Evolutionary conservation across 1,140 invertebrate species (phyloP).

Genomic region (Ceratina japonica): DNA sequence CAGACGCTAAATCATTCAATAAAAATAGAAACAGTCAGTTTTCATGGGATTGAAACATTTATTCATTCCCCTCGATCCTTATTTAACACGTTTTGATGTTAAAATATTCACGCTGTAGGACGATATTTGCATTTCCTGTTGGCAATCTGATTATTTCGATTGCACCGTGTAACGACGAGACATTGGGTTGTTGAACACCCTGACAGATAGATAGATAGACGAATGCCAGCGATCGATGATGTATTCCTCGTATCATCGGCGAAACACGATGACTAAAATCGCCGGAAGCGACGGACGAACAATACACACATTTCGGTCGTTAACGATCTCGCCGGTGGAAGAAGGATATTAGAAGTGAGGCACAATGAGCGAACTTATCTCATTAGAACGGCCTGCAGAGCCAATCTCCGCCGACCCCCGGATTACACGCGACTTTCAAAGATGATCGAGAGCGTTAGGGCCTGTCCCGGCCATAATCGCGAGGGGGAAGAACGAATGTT

Average conservation of each 20-base stretch:
- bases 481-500: conserved; percentile 1
- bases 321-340: conserved; percentile 49
- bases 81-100: too few species aligned
- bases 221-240: conserved; percentile 44
- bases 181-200: background rate
- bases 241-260: conserved; percentile 29
- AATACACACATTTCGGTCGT: conserved; percentile 61
- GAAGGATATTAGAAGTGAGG: conserved; percentile 71
- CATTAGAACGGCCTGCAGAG: conserved; percentile 71
- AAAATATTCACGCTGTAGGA: too few species aligned
- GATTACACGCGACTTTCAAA: conserved; percentile 63
- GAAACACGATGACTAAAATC: conserved; percentile 57
- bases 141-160: too few species aligned
- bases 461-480: conserved; percentile 54
- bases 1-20: too few species aligned
- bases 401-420: conserved; percentile 64
- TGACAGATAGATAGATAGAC: background rate
- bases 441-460: conserved; percentile 62
- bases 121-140: too few species aligned
- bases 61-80: too few species aligned
- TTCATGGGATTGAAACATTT: too few species aligned
- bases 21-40: too few species aligned
- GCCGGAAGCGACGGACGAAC: conserved; percentile 59
- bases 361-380: conserved; percentile 70
- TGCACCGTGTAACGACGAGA: background rate